Evolutionary conservation across 1,140 invertebrate species (phyloP).

Genomic region (Pseudomyrmex pallidus): DNA sequence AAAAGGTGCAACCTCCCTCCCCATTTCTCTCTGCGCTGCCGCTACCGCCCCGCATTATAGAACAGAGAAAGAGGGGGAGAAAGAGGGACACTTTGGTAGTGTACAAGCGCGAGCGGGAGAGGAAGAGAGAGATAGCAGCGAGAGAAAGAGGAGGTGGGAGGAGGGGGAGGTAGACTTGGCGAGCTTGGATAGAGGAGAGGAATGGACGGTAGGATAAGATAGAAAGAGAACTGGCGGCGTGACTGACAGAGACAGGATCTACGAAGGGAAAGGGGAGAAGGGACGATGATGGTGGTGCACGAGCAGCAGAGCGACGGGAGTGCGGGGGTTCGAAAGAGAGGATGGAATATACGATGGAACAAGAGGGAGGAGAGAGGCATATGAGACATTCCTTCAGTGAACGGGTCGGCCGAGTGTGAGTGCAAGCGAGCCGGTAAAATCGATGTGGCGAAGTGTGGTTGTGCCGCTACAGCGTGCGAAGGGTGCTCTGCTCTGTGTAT

Average conservation of each 20-base stretch:
- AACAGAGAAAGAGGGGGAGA: slow-evolving; percentile 68
- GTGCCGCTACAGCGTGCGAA: slow-evolving; percentile 73
- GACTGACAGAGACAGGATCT: slow-evolving; percentile 67
- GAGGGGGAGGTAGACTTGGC: slow-evolving; percentile 63
- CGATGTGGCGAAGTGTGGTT: slow-evolving; percentile 82
- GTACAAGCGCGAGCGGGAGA: slow-evolving; percentile 42
- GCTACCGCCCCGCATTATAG: slow-evolving; percentile 72
- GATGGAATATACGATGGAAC: slow-evolving; percentile 50
- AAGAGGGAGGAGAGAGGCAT: slow-evolving; percentile 70
- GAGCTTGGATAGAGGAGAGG: slow-evolving; percentile 63
- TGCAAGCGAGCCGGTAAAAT: slow-evolving; percentile 82
- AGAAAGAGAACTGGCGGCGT: slow-evolving; percentile 67
- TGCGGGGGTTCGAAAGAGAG: slow-evolving; percentile 23
- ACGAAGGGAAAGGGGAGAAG: not conserved
- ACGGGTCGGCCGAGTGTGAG: slow-evolving; percentile 75
- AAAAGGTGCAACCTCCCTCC: slow-evolving; percentile 81
- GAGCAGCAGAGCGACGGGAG: slow-evolving; percentile 22
- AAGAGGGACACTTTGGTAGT: slow-evolving; percentile 44
- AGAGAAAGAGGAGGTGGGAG: slow-evolving; percentile 42
- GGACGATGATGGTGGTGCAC: not conserved
- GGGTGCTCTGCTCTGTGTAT: slow-evolving; percentile 68
- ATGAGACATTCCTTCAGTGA: slow-evolving; percentile 81
- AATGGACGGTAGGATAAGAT: slow-evolving; percentile 64
- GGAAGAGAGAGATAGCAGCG: slow-evolving; percentile 50
- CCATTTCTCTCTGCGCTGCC: slow-evolving; percentile 72